Conservation (phyloP, 2,888 invertebrate species). For the Drosophila mulleri region DNA sequence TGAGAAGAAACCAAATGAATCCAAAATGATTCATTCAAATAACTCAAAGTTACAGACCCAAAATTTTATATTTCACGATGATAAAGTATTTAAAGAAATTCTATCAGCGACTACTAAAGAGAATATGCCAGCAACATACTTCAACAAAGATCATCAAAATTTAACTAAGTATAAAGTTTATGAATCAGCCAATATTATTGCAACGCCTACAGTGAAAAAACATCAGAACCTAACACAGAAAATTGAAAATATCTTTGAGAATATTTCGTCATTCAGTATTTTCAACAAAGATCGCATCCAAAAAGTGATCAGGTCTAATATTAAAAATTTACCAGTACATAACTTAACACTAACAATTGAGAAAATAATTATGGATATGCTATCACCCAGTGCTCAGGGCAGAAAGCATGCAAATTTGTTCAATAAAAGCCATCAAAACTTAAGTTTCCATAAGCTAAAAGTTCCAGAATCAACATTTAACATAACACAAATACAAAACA, state of each 20-base stretch:
- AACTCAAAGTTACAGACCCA: not conserved
- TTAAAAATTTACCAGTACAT: not conserved
- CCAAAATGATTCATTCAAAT: not conserved
- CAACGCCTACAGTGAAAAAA: not conserved
- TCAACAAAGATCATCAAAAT: not conserved
- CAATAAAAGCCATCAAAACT: not conserved
- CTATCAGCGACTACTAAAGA: not conserved
- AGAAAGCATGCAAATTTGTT: not conserved
- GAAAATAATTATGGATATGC: not conserved
- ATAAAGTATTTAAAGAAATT: not conserved
- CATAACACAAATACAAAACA: not conserved
- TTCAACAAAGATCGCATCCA: not conserved
- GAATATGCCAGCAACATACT: not conserved
- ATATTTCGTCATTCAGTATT: not conserved
- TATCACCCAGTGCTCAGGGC: not conserved
- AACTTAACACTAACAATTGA: not conserved
- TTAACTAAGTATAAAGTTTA: not conserved
- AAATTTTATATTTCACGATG: not conserved
- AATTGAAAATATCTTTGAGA: not conserved
- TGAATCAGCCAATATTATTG: no score
- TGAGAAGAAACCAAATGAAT: not conserved
- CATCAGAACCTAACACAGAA: not conserved
- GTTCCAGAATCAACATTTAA: not conserved
- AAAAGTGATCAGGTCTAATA: rapidly evolving
- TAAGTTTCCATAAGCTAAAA: no score